Percentiles rank a stretch among this genome's conserved stretches.
Evolutionary conservation across 2,113 vertebrate genomes (phyloP).

Genomic region (Trinectes maculatus): DNA sequence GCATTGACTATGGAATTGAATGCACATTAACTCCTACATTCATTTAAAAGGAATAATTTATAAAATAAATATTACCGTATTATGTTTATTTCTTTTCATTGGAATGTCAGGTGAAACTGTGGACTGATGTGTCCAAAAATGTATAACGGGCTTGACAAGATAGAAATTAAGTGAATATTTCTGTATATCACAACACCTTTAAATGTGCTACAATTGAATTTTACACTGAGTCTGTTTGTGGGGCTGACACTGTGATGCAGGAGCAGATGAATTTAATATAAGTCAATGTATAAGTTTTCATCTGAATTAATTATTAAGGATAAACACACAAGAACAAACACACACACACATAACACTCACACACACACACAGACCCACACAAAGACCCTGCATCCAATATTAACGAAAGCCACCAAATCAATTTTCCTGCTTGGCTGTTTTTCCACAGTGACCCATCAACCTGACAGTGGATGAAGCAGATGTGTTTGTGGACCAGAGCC

Average conservation of each 20-base stretch:
- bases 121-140: no score
- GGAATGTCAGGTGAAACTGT: no score
- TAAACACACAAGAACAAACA: slow-evolving; percentile 10
- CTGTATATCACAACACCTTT: no score
- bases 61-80: no score
- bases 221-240: no score
- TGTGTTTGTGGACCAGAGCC: slow-evolving; percentile 44
- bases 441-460: slow-evolving; percentile 22
- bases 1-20: neutral
- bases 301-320: neutral
- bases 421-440: neutral
- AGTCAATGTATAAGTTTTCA: neutral
- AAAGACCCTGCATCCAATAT: slow-evolving; percentile 10
- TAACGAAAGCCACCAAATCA: slow-evolving; percentile 13
- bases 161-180: no score
- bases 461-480: slow-evolving; percentile 35
- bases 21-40: neutral
- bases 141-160: no score
- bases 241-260: neutral
- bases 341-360: neutral
- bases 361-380: neutral
- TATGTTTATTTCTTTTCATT: no score
- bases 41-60: neutral
- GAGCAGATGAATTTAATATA: neutral
- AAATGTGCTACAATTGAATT: no score